phyloP scores from a whole-genome alignment of 2,888 invertebrate genomes.

The Polymixis lichenea region DNA sequence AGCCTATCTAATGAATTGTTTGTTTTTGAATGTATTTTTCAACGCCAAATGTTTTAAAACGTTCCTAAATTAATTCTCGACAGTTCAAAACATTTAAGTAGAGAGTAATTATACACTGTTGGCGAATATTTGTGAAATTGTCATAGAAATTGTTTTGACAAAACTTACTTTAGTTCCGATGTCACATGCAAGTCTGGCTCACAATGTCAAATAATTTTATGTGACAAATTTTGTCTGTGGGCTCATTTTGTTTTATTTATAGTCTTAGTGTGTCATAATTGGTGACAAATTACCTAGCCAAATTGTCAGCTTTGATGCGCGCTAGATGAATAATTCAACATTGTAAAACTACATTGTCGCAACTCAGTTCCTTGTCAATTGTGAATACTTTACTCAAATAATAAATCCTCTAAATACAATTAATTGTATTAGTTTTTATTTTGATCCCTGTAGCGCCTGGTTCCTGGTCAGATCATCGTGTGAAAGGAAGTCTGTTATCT shows the following conservation, averaged over 20 bases:
- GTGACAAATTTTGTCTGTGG: too few relatives aligned
- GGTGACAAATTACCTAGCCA: too few relatives aligned
- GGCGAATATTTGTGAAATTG: neutral
- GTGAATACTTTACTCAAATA: constrained; percentile 25
- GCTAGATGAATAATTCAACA: neutral
- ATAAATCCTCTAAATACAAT: constrained; percentile 48
- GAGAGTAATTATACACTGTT: too few relatives aligned
- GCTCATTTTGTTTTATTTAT: neutral
- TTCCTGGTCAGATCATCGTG: constrained; percentile 48
- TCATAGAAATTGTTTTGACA: neutral
- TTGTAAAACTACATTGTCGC: constrained; percentile 11
- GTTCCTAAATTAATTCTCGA: neutral
- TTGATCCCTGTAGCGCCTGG: neutral
- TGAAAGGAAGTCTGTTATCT: constrained; percentile 50
- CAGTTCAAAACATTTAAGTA: neutral
- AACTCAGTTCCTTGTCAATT: constrained; percentile 25
- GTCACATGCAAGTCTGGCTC: neutral
- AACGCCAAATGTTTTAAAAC: neutral
- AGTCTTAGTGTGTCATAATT: neutral
- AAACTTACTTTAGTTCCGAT: neutral
- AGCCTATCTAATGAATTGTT: neutral
- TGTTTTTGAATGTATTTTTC: neutral
- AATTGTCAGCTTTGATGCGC: neutral
- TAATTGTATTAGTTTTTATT: constrained; percentile 31
- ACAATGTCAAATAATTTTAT: neutral